A percentile compares a stretch with the other conserved stretches of the same genome.
phyloP scores from a whole-genome alignment of 2,888 invertebrate genomes.

The Apodemia mormo region DNA sequence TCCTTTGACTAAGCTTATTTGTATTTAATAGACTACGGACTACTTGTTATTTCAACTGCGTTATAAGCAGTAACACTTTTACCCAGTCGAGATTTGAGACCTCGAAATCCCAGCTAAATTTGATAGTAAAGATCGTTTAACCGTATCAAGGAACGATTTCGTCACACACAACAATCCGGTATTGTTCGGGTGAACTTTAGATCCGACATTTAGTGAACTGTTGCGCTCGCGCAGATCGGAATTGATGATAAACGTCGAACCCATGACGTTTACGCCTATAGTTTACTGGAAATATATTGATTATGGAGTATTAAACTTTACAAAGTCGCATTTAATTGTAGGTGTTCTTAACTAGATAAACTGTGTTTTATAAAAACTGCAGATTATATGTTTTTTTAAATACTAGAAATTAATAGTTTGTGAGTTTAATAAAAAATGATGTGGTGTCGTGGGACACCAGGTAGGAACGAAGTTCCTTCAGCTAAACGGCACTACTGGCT shows the following conservation, averaged over 20 bases:
- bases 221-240: constrained; percentile 57
- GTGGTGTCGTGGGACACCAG: no score
- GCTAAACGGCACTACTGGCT: no score
- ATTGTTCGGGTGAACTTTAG: constrained; percentile 62
- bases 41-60: no score
- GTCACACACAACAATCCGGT: constrained; percentile 28
- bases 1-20: no score
- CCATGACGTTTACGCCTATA: constrained; percentile 45
- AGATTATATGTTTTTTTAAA: no score
- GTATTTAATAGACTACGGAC: no score
- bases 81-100: neutral
- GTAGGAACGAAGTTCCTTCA: no score
- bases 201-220: constrained; percentile 70
- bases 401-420: no score
- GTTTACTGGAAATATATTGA: constrained; percentile 31
- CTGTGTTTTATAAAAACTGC: no score
- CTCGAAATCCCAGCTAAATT: constrained; percentile 26
- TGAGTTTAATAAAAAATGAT: no score
- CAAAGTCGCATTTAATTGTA: neutral
- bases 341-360: neutral
- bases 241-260: constrained; percentile 53
- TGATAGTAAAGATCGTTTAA: constrained; percentile 18
- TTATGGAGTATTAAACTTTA: constrained; percentile 16
- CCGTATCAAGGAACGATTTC: constrained; percentile 32
- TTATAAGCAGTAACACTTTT: neutral